Conservation (phyloP, 2,113 vertebrate species). For the Opisthocomus hoazin region DNA sequence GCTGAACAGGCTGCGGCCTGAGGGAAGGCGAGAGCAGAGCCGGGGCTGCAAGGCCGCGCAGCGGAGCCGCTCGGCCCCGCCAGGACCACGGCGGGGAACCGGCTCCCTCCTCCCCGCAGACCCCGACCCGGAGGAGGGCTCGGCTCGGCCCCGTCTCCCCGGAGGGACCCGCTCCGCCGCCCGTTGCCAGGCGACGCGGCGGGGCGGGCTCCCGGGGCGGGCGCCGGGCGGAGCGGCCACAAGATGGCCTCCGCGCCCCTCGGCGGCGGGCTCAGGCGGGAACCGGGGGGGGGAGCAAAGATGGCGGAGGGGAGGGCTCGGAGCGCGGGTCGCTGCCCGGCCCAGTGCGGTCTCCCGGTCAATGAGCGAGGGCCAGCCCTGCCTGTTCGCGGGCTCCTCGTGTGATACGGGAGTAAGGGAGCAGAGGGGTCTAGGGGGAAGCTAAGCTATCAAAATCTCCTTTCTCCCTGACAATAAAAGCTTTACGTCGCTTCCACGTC, state of each 20-base stretch:
- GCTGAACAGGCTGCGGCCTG: background rate
- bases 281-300: background rate
- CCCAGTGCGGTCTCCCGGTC: fast-evolving
- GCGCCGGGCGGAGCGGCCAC: background rate
- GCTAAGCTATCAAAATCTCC: fast-evolving
- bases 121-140: background rate
- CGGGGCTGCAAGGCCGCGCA: too few relatives aligned
- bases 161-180: background rate
- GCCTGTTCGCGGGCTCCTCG: fast-evolving
- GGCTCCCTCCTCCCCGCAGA: background rate
- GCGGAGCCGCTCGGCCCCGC: too few relatives aligned
- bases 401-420: fast-evolving
- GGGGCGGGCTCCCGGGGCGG: background rate
- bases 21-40: background rate
- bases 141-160: background rate
- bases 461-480: background rate
- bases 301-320: background rate
- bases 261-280: fast-evolving
- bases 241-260: slow-evolving; percentile 40
- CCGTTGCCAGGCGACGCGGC: slow-evolving; percentile 18
- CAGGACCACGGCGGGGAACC: fast-evolving
- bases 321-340: fast-evolving
- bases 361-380: fast-evolving
- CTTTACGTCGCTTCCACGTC: background rate
- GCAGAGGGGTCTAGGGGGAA: fast-evolving